These are phyloP conservation scores for Nebria ingens DNA, from an alignment of 1,140 invertebrate species.

Conservation along the genomic window DNA sequence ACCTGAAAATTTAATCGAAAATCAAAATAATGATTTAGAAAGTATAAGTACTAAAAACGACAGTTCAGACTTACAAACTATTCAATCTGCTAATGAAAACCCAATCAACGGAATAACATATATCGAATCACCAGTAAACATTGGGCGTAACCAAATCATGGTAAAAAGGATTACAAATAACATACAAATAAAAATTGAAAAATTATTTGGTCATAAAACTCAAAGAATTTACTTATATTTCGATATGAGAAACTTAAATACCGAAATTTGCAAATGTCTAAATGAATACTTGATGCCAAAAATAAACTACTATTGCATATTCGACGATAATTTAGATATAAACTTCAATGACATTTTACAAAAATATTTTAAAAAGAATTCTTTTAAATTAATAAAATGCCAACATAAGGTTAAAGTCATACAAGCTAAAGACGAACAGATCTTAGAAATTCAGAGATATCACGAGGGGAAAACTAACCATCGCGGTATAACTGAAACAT, in stretches of 20 bases:
- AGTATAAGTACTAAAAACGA: not conserved
- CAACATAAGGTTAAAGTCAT: constrained; percentile 22
- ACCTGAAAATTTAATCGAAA: not conserved
- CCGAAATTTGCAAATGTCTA: too few relatives aligned
- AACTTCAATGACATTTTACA: not conserved
- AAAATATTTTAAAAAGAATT: constrained; percentile 8
- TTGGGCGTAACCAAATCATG: not conserved
- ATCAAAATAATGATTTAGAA: not conserved
- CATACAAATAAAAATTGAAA: not conserved
- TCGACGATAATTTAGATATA: not conserved
- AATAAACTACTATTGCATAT: not conserved
- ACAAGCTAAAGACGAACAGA: constrained; percentile 22
- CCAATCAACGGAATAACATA: not conserved
- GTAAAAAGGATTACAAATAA: not conserved
- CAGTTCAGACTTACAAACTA: not conserved
- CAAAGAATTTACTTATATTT: too few relatives aligned
- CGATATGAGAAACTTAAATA: too few relatives aligned
- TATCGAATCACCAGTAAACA: not conserved
- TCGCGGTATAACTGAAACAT: constrained; percentile 30
- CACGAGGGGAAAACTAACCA: constrained; percentile 28
- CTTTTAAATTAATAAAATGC: constrained; percentile 23
- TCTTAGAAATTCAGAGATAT: constrained; percentile 26
- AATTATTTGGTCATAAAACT: not conserved
- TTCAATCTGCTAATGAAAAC: not conserved
- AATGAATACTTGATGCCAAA: too few relatives aligned